Evolutionary conservation across 2,113 vertebrate species (phyloP).

Genomic region (Bungarus multicinctus): DNA sequence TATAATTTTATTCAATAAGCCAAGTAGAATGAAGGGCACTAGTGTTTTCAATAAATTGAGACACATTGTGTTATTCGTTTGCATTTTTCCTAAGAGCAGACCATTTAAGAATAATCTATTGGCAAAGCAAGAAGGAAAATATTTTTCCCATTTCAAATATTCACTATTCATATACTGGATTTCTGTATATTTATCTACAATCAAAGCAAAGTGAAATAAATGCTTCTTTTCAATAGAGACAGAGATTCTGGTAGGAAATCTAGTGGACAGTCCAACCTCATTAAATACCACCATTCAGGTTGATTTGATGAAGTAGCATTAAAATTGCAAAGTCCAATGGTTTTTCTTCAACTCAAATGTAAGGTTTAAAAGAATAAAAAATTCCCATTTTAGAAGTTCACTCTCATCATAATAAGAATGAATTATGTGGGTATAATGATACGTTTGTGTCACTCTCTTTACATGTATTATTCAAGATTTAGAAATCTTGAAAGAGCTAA

Average conservation of each 20-base stretch:
- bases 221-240: constrained; percentile 36
- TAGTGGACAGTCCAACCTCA: constrained; percentile 28
- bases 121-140: background rate
- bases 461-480: background rate
- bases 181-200: background rate
- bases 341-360: background rate
- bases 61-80: background rate
- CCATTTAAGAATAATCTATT: background rate
- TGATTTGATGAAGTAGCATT: constrained; percentile 25
- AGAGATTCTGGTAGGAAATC: constrained; percentile 39
- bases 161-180: accelerated
- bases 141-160: no score
- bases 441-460: background rate
- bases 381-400: background rate
- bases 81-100: background rate
- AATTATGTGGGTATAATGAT: background rate
- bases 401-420: background rate
- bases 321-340: constrained; percentile 28
- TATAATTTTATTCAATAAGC: background rate
- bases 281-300: constrained; percentile 40
- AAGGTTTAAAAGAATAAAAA: background rate
- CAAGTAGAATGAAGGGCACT: background rate
- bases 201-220: constrained; percentile 18
- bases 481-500: background rate
- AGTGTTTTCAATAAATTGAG: background rate